phyloP scores from a whole-genome alignment of 2,888 invertebrate genomes.

The Ophion obscuratus region DNA sequence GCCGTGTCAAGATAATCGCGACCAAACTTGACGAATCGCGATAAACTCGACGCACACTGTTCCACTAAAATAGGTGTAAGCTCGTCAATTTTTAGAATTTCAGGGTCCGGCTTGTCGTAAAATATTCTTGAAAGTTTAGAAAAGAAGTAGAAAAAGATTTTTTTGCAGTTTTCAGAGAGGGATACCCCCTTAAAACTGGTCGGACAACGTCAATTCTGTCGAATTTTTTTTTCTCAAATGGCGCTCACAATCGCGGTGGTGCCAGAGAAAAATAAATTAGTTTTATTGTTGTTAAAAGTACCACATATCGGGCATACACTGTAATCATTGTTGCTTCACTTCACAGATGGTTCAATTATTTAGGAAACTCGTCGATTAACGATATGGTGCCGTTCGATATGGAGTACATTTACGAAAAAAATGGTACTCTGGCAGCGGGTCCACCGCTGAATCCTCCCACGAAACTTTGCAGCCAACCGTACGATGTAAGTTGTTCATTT shows the following conservation, averaged over 20 bases:
- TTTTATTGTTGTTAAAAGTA: neutral
- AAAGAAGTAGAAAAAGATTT: too few relatives aligned
- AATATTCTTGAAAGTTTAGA: too few relatives aligned
- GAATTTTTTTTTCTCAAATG: neutral
- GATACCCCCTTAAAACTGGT: neutral
- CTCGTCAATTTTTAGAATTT: too few relatives aligned
- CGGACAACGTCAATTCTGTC: neutral
- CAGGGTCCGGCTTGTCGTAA: too few relatives aligned
- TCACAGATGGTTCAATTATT: conserved; percentile 88
- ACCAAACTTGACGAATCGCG: too few relatives aligned
- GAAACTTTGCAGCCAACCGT: conserved; percentile 87
- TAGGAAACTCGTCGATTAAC: conserved; percentile 86
- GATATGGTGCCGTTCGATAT: conserved; percentile 88
- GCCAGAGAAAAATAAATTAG: neutral
- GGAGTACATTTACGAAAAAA: conserved; percentile 85
- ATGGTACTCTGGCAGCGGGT: conserved; percentile 80
- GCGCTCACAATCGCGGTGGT: too few relatives aligned
- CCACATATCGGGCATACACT: neutral
- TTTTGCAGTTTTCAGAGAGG: too few relatives aligned
- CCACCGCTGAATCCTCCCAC: conserved; percentile 83
- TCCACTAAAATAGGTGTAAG: too few relatives aligned
- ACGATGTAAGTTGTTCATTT: conserved; percentile 82
- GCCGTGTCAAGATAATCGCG: too few relatives aligned
- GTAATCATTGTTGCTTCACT: conserved; percentile 56
- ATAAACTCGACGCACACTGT: too few relatives aligned